Base-by-base conservation (phyloP, 2,888 invertebrate genomes). In the Caenorhabditis panamensis region DNA sequence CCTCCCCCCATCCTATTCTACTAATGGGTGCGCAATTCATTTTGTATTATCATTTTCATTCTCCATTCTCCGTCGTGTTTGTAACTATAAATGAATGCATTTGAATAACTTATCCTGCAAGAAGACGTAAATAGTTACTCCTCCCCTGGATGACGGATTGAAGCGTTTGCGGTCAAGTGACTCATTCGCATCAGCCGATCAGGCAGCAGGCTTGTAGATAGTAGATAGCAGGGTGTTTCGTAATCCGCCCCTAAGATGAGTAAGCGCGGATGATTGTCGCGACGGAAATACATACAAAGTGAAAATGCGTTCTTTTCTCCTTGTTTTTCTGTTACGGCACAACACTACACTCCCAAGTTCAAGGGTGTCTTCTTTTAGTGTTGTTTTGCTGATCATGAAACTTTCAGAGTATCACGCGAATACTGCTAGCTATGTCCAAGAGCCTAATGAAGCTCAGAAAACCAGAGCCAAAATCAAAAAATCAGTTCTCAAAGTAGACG, bases 1-100 rank as follows among this genome's bases (percentile, higher is more conserved):
- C 18, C 31, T 26, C 53, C 26, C 31, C 31, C 28, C 16, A 28
- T 13, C 53, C 26, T 9, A 22, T 41, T 18, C 6, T 41, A 11
- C 16, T 16, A 16, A 24, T 41, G 54, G 37, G 51, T 66, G 37
- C 28, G 20, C 16, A 9, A 13, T 26, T 44, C 31, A 9, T 61
- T 63, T 36, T 11, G 24, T 28, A 58, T 36, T 58, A 47, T 56
- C 47, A 58, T 64, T 44, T 68, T 68, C 41, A 31, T 31, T 31
- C 9, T 31, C 5, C 9, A 6, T 31, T 31, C 9, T 4, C 9
- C 28, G 22, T 22, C 53, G 37, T 73, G 73, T 73, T 73, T 73
- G 64, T 73, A 75, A 75, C 75, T 66, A 66, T 73, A 73, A 64
- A 73, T 66, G 59, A 73, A 73, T 73, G 58, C 73, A 72, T 72